phyloP scores from a whole-genome alignment of 2,888 invertebrate species.

The Lochmaea crataegi region DNA sequence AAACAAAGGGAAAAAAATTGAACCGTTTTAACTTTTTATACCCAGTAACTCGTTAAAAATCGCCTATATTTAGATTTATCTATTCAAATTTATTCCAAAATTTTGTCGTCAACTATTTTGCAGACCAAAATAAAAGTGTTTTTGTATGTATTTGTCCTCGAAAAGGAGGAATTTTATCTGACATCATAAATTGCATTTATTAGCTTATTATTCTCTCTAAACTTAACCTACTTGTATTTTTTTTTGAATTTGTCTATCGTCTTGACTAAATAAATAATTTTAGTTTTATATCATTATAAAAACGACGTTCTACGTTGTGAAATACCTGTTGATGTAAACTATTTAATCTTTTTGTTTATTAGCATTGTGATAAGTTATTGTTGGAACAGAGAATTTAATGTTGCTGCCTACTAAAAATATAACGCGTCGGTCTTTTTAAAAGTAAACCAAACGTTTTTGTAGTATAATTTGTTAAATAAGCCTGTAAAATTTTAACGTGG shows the following conservation, averaged over 20 bases:
- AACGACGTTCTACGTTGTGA: background rate
- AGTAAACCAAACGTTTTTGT: background rate
- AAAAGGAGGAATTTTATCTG: background rate
- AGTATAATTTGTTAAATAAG: background rate
- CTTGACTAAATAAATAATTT: conserved; percentile 11
- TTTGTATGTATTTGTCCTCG: background rate
- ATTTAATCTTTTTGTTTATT: conserved; percentile 11
- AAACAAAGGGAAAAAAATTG: no score
- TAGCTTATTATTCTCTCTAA: conserved; percentile 3
- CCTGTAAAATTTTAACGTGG: background rate
- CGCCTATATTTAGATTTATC: no score
- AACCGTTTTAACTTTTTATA: no score
- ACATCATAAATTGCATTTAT: conserved; percentile 6
- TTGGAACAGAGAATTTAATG: background rate
- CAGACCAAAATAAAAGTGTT: no score
- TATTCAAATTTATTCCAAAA: no score
- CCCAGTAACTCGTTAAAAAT: no score
- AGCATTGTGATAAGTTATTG: conserved; percentile 9
- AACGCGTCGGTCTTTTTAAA: background rate
- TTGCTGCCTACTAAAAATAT: background rate
- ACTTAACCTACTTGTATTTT: conserved; percentile 9
- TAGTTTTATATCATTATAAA: background rate
- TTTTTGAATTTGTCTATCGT: background rate
- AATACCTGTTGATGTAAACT: conserved; percentile 7
- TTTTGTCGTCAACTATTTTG: no score